Percentiles rank a stretch among this genome's conserved stretches.
Evolutionary conservation across 2,797 vertebrate genomes (phyloP).

Genomic region (Huso huso): DNA sequence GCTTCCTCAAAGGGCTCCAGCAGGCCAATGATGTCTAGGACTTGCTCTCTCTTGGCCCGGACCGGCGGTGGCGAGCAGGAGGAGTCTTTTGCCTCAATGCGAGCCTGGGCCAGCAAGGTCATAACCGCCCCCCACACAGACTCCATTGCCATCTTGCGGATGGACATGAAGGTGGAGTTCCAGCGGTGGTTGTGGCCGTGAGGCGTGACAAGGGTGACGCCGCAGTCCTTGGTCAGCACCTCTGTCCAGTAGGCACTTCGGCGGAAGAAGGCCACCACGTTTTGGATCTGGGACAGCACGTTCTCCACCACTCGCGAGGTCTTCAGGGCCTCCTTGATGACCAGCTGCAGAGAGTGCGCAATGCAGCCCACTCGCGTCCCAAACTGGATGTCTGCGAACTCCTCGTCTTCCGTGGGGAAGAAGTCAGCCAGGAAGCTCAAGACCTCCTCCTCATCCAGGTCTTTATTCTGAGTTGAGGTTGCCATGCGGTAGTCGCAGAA

Average conservation of each 20-base stretch:
- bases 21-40: slow-evolving; percentile 54
- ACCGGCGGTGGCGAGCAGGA: slow-evolving; percentile 47
- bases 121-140: slow-evolving; percentile 45
- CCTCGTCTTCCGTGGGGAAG: slow-evolving; percentile 22
- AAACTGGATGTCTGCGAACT: slow-evolving; percentile 45
- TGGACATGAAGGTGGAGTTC: slow-evolving; percentile 52
- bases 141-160: slow-evolving; percentile 50
- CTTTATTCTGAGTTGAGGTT: slow-evolving; percentile 44
- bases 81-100: slow-evolving; percentile 44
- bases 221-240: slow-evolving; percentile 50
- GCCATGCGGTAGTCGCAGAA: slow-evolving; percentile 63
- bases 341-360: slow-evolving; percentile 42
- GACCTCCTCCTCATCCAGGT: slow-evolving; percentile 52
- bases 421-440: slow-evolving; percentile 49
- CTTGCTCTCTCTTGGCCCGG: slow-evolving; percentile 54
- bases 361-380: slow-evolving; percentile 47
- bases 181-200: slow-evolving; percentile 42
- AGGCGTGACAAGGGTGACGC: slow-evolving; percentile 45
- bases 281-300: slow-evolving; percentile 53
- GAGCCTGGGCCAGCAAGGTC: slow-evolving; percentile 54
- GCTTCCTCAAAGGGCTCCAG: slow-evolving; percentile 59
- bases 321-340: slow-evolving; percentile 60
- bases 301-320: slow-evolving; percentile 58
- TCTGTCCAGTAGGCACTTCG: slow-evolving; percentile 57
- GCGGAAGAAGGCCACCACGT: slow-evolving; percentile 59